Evolutionary conservation across 2,797 vertebrate genomes (phyloP).

Genomic region (Australoheros facetus): DNA sequence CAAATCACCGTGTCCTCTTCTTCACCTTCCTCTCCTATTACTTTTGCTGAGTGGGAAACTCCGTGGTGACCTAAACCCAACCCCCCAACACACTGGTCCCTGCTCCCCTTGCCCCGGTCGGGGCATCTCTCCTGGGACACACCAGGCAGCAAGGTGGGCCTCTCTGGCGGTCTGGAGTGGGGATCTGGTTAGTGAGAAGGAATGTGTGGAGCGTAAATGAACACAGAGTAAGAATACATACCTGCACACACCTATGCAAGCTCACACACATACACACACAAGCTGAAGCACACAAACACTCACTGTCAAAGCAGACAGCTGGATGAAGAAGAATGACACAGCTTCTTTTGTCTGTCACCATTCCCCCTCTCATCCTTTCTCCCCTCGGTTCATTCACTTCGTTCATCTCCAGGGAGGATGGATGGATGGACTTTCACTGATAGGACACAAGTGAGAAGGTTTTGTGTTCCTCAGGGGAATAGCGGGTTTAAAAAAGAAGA

Average conservation of each 20-base stretch:
- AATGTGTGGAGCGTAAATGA: slow-evolving; percentile 53
- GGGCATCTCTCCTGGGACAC: slow-evolving; percentile 66
- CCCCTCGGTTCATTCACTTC: slow-evolving; percentile 18
- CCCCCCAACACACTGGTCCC: slow-evolving; percentile 4
- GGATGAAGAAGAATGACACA: slow-evolving; percentile 37
- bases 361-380: slow-evolving; percentile 22
- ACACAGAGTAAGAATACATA: slow-evolving; percentile 28
- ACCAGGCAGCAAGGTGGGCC: slow-evolving; percentile 58
- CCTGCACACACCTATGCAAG: slow-evolving; percentile 9
- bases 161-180: slow-evolving; percentile 52
- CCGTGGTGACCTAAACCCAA: slow-evolving; percentile 26
- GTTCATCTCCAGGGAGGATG: slow-evolving; percentile 41
- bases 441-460: slow-evolving; percentile 37
- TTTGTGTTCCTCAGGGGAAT: slow-evolving; percentile 24
- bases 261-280: not conserved
- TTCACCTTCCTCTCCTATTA: slow-evolving; percentile 50
- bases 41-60: slow-evolving; percentile 56
- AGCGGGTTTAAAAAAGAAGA: not conserved
- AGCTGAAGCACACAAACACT: slow-evolving; percentile 8
- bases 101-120: slow-evolving; percentile 61
- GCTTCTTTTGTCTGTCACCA: slow-evolving; percentile 45
- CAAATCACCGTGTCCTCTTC: slow-evolving; percentile 45
- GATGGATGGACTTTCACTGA: slow-evolving; percentile 67
- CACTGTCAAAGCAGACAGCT: not conserved
- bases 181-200: slow-evolving; percentile 60